Percentiles rank a stretch among this genome's conserved stretches.
phyloP scores from a whole-genome alignment of 2,888 invertebrate genomes.

The Caenorhabditis sp. region DNA sequence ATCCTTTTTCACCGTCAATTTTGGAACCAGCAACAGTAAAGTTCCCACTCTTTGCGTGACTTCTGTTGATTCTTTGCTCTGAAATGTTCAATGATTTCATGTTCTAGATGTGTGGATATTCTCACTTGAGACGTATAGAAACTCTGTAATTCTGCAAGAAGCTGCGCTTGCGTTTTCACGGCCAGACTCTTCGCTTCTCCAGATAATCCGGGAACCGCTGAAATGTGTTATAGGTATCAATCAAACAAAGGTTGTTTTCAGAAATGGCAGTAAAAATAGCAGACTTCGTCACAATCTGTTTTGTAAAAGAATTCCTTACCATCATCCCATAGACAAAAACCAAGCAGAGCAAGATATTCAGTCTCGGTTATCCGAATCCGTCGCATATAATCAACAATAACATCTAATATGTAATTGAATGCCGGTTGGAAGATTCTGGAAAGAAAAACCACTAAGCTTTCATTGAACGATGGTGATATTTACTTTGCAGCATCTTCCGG shows the following conservation, averaged over 20 bases:
- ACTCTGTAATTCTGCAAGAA: constrained; percentile 77
- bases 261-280: not conserved
- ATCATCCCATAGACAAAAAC: constrained; percentile 80
- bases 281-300: not conserved
- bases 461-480: not conserved
- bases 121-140: constrained; percentile 66
- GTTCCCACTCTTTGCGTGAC: constrained; percentile 75
- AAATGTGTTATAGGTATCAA: constrained; percentile 38
- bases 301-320: constrained; percentile 69
- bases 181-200: constrained; percentile 68
- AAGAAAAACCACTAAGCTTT: not conserved
- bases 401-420: constrained; percentile 77
- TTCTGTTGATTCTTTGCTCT: constrained; percentile 62
- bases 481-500: constrained; percentile 78
- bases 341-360: constrained; percentile 76
- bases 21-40: constrained; percentile 77
- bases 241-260: not conserved
- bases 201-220: constrained; percentile 70
- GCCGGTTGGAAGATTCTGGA: constrained; percentile 78
- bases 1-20: constrained; percentile 73
- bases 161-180: constrained; percentile 71
- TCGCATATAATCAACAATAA: constrained; percentile 79
- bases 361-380: constrained; percentile 73
- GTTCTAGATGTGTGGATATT: not conserved
- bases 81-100: constrained; percentile 22